Evolutionary conservation across 2,113 vertebrate genomes (phyloP).

Genomic region (Capricornis sumatraensis): DNA sequence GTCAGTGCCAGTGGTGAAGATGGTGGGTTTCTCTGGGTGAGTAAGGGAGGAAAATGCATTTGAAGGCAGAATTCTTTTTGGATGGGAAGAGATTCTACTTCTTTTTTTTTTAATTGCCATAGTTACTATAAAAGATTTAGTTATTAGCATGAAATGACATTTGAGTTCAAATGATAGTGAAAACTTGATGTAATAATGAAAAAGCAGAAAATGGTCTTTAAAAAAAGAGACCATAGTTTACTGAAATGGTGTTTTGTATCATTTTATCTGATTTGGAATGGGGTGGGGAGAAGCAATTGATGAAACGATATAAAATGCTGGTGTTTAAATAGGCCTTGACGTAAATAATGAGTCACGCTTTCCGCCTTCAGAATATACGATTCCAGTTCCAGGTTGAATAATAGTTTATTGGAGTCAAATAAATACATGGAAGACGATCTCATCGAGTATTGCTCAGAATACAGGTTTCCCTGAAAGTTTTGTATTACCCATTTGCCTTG

Average conservation of each 20-base stretch:
- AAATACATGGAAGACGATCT: neutral
- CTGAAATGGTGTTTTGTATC: neutral
- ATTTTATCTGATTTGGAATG: neutral
- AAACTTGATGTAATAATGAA: constrained; percentile 28
- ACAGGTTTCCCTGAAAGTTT: neutral
- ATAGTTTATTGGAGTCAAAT: neutral
- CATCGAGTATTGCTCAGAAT: too few species aligned
- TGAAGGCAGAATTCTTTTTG: neutral
- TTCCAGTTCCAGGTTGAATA: neutral
- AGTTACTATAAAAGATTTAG: neutral
- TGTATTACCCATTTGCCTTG: neutral
- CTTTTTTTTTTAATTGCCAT: neutral
- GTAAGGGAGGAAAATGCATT: neutral
- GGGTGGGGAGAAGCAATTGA: neutral
- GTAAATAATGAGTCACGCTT: neutral
- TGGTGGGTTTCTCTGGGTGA: neutral
- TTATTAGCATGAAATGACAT: neutral
- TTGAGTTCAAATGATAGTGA: neutral
- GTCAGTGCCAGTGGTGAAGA: neutral
- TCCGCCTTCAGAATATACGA: neutral
- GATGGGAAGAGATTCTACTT: neutral
- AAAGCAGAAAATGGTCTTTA: neutral
- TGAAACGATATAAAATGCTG: neutral
- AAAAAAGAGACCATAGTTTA: neutral
- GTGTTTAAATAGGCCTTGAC: neutral